Evolutionary conservation across 2,113 vertebrate species (phyloP), one percentile per base, ranked within the genome.

Genomic region (Forbesichthys agassizii): DNA sequence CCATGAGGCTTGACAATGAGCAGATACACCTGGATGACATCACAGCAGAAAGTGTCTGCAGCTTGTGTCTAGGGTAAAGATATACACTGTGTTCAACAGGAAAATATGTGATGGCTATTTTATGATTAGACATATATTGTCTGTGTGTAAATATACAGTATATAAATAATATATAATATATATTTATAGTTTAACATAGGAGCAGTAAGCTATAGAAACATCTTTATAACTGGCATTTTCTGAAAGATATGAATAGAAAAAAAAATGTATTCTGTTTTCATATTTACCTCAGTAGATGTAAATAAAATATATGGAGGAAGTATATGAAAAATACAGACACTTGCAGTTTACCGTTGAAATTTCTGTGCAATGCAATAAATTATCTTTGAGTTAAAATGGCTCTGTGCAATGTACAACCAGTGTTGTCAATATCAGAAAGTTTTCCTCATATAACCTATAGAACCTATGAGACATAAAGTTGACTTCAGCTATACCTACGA

Each of bases 21-120:
- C 76, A 80, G 83, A 80, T 74, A 55, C 60, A 83, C 81, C 46
- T 73, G 83, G 64, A 12, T 77, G 79, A 81, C 80, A 83, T 63
- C 78, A 70, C 20, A 14, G 64, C 69, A 48, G 52, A 69, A n/a
- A 61, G 33, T 55, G 61, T 13, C 61, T 46, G 18, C 2, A 63
- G 66, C 69, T 54, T 64, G 42, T 66, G 59, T 80, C 65, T 71
- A 27, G 13, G 51, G 4, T 69, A 64, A 69, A 42, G 36, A 42
- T 42, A 42, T 42, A 42, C 36, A 42, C 7, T n/a, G 63, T 60
- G 56, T 61, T 55, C 66, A 49, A 12, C 53, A 67, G 67, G 77
- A 64, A 81, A 53, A 73, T 33, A 16, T 54, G 60, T 74, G 71
- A 69, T 67, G 81, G 36, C 5, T 82, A 80, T 82, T 78, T 80